Evolutionary conservation across 2,797 vertebrate genomes (phyloP), one percentile per base, ranked within the genome.

Genomic region (Peromyscus eremicus): DNA sequence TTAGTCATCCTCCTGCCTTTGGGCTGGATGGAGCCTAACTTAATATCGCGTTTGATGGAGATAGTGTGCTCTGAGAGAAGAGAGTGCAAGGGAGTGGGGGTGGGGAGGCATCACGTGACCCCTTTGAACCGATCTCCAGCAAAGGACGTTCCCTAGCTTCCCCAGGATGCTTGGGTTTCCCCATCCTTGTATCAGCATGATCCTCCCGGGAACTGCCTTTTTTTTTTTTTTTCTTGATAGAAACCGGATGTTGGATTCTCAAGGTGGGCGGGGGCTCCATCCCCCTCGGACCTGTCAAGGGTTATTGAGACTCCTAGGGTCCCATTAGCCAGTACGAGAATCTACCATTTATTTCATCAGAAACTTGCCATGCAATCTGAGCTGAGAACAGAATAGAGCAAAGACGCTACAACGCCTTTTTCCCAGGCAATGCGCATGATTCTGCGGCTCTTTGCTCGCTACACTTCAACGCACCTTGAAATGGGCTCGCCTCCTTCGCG

Each of bases 381-480:
- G 83, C 91, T 88, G 66, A 83, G 94, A 95, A 76, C 91, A 77
- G 95, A 93, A 82, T 75, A 57, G 57, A 92, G 89, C 87, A 25
- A 80, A 94, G 92, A 68, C 82, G 88, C 91, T 95, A 95, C 93
- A 88, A 81, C 92, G 98, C 95, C 98, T 97, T 98, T 98, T 98
- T 98, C 98, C 97, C 98, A 97, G 98, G 99, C 99, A 99, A 98
- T 99, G 99, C 99, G 99, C 99, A 99, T 99, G 99, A 99, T 99
- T 99, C 99, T 99, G 99, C 99, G 99, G 99, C 98, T 99, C 99
- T 98, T 99, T 98, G 98, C 99, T 98, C 98, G 98, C 98, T 99
- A 99, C 99, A 98, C 99, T 99, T 99, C 99, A 99, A 99, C 99
- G 99, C 99, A 99, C 99, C 99, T 99, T 99, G 99, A 99, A 99